Conservation (phyloP, 2,888 invertebrate genomes). For the Drosophila lutescens region DNA sequence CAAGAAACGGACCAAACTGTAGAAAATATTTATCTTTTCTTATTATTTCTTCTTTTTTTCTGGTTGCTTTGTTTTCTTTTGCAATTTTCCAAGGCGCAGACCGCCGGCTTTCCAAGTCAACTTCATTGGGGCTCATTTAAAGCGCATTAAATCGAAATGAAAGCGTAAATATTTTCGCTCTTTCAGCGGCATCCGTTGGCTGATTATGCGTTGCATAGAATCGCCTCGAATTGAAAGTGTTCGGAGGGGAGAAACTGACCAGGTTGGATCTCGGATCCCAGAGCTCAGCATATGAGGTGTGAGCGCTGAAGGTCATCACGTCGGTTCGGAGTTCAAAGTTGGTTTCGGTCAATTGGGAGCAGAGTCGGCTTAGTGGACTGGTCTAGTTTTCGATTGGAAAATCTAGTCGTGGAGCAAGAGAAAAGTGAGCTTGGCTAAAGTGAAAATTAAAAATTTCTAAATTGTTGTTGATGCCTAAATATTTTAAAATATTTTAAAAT, state of each 20-base stretch:
- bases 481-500: too few species aligned
- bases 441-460: background rate
- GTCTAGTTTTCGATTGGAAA: slow-evolving; percentile 3
- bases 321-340: slow-evolving; percentile 21
- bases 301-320: slow-evolving; percentile 19
- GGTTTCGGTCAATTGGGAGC: slow-evolving; percentile 24
- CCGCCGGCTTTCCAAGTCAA: slow-evolving; percentile 37
- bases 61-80: slow-evolving; percentile 31
- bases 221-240: slow-evolving; percentile 44
- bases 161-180: slow-evolving; percentile 71
- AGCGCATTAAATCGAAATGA: slow-evolving; percentile 75
- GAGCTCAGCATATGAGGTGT: slow-evolving; percentile 4
- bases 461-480: background rate
- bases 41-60: slow-evolving; percentile 57
- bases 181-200: slow-evolving; percentile 28
- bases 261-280: slow-evolving; percentile 4
- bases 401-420: background rate
- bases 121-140: slow-evolving; percentile 65
- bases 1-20: slow-evolving; percentile 51
- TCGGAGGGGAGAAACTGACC: slow-evolving; percentile 12
- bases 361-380: slow-evolving; percentile 16
- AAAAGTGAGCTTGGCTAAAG: slow-evolving; percentile 1
- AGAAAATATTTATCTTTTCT: slow-evolving; percentile 71
- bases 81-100: slow-evolving; percentile 35
- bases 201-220: slow-evolving; percentile 32